Base-by-base conservation (phyloP, 1,140 invertebrate species). In the Mizuhopecten yessoensis region DNA sequence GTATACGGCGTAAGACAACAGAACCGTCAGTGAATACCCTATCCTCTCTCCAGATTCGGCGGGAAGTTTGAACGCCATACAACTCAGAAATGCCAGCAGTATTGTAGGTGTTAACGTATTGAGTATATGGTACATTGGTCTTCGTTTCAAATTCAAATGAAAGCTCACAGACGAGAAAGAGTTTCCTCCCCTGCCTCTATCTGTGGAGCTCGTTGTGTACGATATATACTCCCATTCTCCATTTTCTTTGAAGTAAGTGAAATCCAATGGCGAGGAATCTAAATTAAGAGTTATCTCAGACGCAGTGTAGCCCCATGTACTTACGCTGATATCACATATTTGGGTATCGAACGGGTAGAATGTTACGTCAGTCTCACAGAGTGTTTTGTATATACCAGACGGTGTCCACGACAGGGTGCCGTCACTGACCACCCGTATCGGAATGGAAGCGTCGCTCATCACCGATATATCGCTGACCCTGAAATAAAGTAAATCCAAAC, bases 351-450 rank as follows among this genome's bases (percentile, higher is more conserved):
- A 98, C 0, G 98, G 98, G 98, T 98, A 98, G 33, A 97, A 96
- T n/a, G 96, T 96, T 86, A 98, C 96, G 97, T 99, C 98, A 94
- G 99, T 99, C 97, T 99, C 98, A 96, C 99, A 99, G 96, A 98
- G 99, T 90, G 98, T 96, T 33, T 89, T 75, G 89, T 90, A 91
- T 17, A 92, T 91, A 5, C 90, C 91, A 29, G 89, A 90, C 0
- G 93, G 92, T 0, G 45, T 34, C 94, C 94, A 95, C 20, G 42
- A 2, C 9, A 94, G 86, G 1, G 3, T 86, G 9, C 94, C 94
- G 11, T 88, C 86, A 11, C 49, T 86, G 3, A 42, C 3, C 15
- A 93, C 86, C 33, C 91, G 23, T 23, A 91, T 88, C 11, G 86
- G 34, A 36, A 88, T 86, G 23, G 49, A 42, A 33, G 88, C 75